Conservation (phyloP, 2,888 invertebrate species). For the Pardosa pseudoannulata region DNA sequence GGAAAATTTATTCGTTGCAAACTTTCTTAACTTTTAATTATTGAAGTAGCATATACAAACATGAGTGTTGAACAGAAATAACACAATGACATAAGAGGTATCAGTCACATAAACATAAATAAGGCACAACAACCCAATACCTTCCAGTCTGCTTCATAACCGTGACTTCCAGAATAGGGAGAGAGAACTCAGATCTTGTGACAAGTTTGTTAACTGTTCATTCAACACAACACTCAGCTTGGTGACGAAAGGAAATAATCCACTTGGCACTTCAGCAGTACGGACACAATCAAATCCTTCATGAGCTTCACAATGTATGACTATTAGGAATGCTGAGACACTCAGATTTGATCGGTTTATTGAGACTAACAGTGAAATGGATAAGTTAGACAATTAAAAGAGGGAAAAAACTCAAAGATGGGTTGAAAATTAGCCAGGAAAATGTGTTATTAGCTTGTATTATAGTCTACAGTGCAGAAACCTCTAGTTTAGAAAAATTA, state of each 20-base stretch:
- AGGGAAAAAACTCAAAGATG: slow-evolving; percentile 46
- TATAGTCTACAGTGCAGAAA: slow-evolving; percentile 55
- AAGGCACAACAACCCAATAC: slow-evolving; percentile 71
- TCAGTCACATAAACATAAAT: slow-evolving; percentile 71
- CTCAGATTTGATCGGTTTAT: slow-evolving; percentile 70
- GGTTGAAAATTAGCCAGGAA: slow-evolving; percentile 54
- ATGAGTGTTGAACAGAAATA: slow-evolving; percentile 67
- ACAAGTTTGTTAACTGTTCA: slow-evolving; percentile 63
- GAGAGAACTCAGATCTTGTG: slow-evolving; percentile 55
- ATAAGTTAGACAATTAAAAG: slow-evolving; percentile 32
- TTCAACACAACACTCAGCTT: slow-evolving; percentile 62
- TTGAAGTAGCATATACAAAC: slow-evolving; percentile 72
- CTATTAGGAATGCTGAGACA: slow-evolving; percentile 59
- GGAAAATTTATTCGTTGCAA: slow-evolving; percentile 73
- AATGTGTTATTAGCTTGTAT: slow-evolving; percentile 64
- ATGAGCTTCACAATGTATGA: slow-evolving; percentile 33
- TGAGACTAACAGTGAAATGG: slow-evolving; percentile 35
- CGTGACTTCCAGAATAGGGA: slow-evolving; percentile 40
- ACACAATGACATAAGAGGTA: slow-evolving; percentile 69
- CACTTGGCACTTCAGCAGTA: slow-evolving; percentile 73
- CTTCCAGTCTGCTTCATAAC: slow-evolving; percentile 68
- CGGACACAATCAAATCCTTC: slow-evolving; percentile 50
- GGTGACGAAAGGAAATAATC: slow-evolving; percentile 67
- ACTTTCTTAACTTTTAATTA: slow-evolving; percentile 68
- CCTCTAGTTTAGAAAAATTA: slow-evolving; percentile 53